Evolutionary conservation across 1,140 invertebrate genomes (phyloP), one percentile per base, ranked within the genome.

Genomic region (Eufriesea mexicana): DNA sequence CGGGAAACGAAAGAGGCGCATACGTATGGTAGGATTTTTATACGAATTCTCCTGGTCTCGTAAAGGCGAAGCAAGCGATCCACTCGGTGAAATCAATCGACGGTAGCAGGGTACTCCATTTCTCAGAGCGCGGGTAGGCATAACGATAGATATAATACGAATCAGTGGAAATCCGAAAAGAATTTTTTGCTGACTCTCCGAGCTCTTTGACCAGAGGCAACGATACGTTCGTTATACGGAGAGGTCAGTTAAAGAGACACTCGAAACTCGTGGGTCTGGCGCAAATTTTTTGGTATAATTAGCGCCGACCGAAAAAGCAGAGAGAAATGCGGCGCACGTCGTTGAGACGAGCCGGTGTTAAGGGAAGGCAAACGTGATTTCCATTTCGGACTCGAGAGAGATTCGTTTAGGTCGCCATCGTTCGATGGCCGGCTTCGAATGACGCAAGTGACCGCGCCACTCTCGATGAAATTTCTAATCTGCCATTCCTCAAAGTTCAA

Each of bases 251-350:
- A 76, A 72, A 80, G 72, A 72, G 76, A 86, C 72, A 84, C 85
- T 73, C 81, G 86, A 86, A 84, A 73, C 76, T 7, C 45, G 28
- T 23, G 5, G 16, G 61, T n/a, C 14, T 59, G 42, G 49, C 70
- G 85, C 71, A 77, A 84, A 87, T 87, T 82, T 87, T 88, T 87
- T 62, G 67, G 74, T 76, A 84, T 88, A 88, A 88, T 88, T 88
- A 88, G 82, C 25, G 73, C 57, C 42, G 47, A 73, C 51, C 57
- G 73, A 87, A 88, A 88, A 88, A 64, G 57, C 51, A 35, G 42
- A 51, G 64, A 28, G 10, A 74, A 84, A 88, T 87, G 82, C 77
- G 67, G 45, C 23, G 74, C 86, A 87, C 86, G 86, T 87, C 83
- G 81, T 59, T 59, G 71, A 47, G 75, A 73, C 66, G 80, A 57